phyloP scores from a whole-genome alignment of 2,797 vertebrate species.

The Amazonetta brasiliensis region DNA sequence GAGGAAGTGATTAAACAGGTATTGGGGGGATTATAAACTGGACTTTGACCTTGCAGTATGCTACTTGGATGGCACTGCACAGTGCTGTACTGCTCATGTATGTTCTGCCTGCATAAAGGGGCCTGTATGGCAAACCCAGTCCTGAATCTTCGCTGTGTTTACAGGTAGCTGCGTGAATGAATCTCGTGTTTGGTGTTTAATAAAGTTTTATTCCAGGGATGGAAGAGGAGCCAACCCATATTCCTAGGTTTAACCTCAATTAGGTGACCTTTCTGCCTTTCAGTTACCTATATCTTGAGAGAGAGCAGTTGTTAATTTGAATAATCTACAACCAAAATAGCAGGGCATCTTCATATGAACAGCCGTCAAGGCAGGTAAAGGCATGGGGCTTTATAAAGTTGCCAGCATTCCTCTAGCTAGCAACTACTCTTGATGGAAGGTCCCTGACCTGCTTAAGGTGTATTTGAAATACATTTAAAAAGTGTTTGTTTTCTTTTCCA shows the following conservation, averaged over 20 bases:
- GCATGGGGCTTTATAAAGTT: not conserved
- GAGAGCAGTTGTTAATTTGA: not conserved
- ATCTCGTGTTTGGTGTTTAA: not conserved
- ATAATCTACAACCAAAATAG: not conserved
- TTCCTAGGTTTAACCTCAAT: not conserved
- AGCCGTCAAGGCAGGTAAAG: not conserved
- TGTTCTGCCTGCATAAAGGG: not conserved
- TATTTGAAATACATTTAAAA: not conserved
- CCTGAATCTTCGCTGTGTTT: not conserved
- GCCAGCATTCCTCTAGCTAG: not conserved
- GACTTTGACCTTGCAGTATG: not conserved
- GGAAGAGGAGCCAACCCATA: not conserved
- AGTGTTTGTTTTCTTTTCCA: not conserved
- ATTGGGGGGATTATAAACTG: not conserved
- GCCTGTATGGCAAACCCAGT: not conserved
- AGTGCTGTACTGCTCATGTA: accelerated
- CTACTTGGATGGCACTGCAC: not conserved
- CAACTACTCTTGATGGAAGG: not conserved
- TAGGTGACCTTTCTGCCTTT: not conserved
- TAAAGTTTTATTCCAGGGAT: not conserved
- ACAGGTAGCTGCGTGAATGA: accelerated
- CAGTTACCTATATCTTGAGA: not conserved
- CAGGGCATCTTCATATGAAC: not conserved
- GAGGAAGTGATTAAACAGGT: not conserved
- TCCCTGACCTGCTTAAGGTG: not conserved